phyloP scores from a whole-genome alignment of 2,113 vertebrate species.

The Rhagologus leucostigma region DNA sequence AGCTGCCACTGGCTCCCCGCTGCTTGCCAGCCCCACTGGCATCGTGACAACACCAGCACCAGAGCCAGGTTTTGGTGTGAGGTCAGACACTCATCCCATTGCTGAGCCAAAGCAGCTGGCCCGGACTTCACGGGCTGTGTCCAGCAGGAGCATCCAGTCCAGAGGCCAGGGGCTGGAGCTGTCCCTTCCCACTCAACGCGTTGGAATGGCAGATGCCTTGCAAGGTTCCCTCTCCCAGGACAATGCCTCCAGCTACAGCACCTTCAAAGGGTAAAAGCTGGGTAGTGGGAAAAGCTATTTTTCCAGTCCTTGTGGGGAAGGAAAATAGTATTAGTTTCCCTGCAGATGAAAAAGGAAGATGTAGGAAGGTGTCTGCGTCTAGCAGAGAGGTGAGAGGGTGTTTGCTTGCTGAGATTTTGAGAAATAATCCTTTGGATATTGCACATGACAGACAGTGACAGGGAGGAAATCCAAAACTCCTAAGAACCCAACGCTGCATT shows the following conservation, averaged over 20 bases:
- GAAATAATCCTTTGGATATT: not conserved
- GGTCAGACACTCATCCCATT: not conserved
- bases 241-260: not conserved
- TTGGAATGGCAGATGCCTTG: not conserved
- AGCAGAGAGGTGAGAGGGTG: not conserved
- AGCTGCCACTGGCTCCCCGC: not conserved
- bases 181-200: not conserved
- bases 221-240: not conserved
- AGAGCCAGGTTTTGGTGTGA: not conserved
- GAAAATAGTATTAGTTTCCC: not conserved
- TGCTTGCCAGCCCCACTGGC: not conserved
- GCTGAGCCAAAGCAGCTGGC: not conserved
- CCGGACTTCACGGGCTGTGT: not conserved
- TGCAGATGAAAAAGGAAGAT: not conserved
- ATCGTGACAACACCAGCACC: not conserved
- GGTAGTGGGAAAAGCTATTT: not conserved
- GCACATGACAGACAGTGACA: not conserved
- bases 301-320: not conserved
- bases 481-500: accelerated
- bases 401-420: not conserved
- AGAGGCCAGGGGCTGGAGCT: not conserved
- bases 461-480: not conserved
- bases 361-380: not conserved
- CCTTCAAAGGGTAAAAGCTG: not conserved
- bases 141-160: not conserved